These are phyloP conservation scores for Antheraea mylitta DNA, from an alignment of 1,140 invertebrate genomes.

Conservation along the genomic window DNA sequence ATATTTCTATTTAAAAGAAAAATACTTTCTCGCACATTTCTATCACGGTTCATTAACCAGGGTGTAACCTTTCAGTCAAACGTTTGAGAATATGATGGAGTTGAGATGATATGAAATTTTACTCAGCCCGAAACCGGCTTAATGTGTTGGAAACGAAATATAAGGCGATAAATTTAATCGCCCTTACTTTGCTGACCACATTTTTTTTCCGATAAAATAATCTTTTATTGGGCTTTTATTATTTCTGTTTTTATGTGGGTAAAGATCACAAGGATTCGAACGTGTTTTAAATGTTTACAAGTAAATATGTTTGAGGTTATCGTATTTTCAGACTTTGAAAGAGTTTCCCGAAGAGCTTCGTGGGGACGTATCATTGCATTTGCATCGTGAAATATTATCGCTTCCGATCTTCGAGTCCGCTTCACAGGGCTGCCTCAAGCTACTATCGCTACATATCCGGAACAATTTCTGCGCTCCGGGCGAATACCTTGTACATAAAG, in stretches of 20 bases:
- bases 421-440: constrained; percentile 94
- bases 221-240: constrained; percentile 22
- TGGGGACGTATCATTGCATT: constrained; percentile 96
- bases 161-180: constrained; percentile 40
- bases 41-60: constrained; percentile 8
- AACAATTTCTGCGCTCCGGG: constrained; percentile 97
- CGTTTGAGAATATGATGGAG: constrained; percentile 15
- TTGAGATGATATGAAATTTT: constrained; percentile 21
- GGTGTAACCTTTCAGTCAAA: constrained; percentile 8
- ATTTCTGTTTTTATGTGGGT: constrained; percentile 17
- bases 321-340: constrained; percentile 88
- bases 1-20: not conserved
- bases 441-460: constrained; percentile 93
- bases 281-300: not conserved
- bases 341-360: constrained; percentile 97
- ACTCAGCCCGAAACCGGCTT: constrained; percentile 23
- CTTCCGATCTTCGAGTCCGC: constrained; percentile 96
- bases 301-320: not conserved
- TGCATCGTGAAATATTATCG: constrained; percentile 96
- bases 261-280: constrained; percentile 6
- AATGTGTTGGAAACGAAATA: constrained; percentile 42
- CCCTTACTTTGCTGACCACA: constrained; percentile 24
- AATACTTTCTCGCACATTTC: not conserved
- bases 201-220: constrained; percentile 33
- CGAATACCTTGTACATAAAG: constrained; percentile 97